These are phyloP conservation scores for Pelecanoides urinatrix DNA, from an alignment of 2,113 vertebrate genomes.

Conservation along the genomic window DNA sequence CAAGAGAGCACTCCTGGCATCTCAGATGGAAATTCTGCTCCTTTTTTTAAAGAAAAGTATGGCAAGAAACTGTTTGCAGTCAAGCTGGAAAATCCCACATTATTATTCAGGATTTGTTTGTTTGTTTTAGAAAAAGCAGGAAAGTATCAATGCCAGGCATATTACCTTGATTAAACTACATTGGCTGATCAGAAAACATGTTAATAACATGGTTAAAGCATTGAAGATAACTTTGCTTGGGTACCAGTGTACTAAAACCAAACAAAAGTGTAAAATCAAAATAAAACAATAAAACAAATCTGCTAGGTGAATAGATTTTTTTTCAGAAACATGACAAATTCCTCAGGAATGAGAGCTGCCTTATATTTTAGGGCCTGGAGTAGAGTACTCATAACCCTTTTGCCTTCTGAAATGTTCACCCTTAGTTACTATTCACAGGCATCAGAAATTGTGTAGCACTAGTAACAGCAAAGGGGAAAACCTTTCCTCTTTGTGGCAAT, in stretches of 20 bases:
- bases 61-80: background rate
- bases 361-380: background rate
- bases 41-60: background rate
- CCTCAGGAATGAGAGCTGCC: background rate
- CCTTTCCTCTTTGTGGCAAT: background rate
- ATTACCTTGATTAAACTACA: background rate
- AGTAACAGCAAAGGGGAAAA: background rate
- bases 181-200: background rate
- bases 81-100: background rate
- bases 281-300: background rate
- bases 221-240: background rate
- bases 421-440: background rate
- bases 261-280: background rate
- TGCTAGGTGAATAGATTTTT: background rate
- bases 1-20: slow-evolving; percentile 4
- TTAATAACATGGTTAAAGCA: background rate
- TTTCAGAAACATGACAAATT: background rate
- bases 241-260: background rate
- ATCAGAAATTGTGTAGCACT: background rate
- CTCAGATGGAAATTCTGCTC: slow-evolving; percentile 14
- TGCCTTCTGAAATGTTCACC: background rate
- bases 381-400: background rate
- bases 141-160: background rate
- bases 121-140: background rate
- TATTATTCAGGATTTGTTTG: background rate